These are phyloP conservation scores for Trichechus manatus DNA, from an alignment of 2,113 vertebrate species.

Conservation along the genomic window DNA sequence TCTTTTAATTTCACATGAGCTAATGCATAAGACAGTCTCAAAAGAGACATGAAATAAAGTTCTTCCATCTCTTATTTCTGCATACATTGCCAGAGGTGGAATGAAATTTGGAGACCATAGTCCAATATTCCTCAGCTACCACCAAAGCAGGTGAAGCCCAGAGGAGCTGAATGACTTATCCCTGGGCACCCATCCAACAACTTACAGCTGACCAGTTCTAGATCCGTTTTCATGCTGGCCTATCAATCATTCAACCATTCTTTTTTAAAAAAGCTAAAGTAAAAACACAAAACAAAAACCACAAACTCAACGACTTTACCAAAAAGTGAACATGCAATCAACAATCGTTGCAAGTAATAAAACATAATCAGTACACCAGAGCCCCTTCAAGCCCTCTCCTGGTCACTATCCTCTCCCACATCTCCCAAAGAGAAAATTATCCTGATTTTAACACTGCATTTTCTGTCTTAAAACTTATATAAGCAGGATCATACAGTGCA, in stretches of 20 bases:
- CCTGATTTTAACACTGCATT: background rate
- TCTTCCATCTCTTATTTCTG: background rate
- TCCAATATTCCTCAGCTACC: background rate
- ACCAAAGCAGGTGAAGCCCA: background rate
- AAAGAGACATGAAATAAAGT: background rate
- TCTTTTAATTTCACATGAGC: conserved; percentile 40
- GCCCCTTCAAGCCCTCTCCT: background rate
- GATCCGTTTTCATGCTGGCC: background rate
- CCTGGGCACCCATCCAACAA: background rate
- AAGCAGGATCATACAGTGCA: background rate
- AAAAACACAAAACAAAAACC: too few species aligned
- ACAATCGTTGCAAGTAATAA: background rate
- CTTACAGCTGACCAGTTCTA: background rate
- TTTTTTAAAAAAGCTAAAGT: background rate
- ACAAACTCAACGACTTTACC: background rate
- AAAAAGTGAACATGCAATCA: background rate
- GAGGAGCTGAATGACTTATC: background rate
- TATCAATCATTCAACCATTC: background rate
- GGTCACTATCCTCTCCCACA: background rate
- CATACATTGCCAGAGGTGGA: background rate
- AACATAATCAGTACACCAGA: background rate
- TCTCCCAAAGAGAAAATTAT: background rate
- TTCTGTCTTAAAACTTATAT: background rate
- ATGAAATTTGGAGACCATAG: background rate
- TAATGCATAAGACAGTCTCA: background rate